Evolutionary conservation across 1,140 invertebrate genomes (phyloP).

Genomic region (Druon quercuslanigerum): DNA sequence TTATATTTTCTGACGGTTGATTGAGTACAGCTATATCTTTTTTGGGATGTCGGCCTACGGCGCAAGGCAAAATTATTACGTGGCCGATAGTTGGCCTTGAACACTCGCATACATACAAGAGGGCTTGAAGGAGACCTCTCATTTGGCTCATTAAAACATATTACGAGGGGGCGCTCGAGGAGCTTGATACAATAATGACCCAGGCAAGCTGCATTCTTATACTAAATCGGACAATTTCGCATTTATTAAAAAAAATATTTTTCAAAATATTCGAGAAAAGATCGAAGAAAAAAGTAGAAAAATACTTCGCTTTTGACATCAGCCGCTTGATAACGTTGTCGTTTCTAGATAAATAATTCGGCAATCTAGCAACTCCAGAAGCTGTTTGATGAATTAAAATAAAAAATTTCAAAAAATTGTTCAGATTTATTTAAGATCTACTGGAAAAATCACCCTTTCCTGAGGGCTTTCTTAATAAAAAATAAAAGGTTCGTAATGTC

Average conservation of each 20-base stretch:
- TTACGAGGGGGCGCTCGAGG: slow-evolving; percentile 15
- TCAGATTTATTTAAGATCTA: too few relatives aligned
- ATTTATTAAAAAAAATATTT: slow-evolving; percentile 22
- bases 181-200: slow-evolving; percentile 43
- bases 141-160: slow-evolving; percentile 14
- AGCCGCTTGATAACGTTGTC: too few relatives aligned
- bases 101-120: neutral
- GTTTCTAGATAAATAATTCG: too few relatives aligned
- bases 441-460: too few relatives aligned
- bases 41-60: neutral
- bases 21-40: neutral
- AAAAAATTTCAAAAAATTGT: too few relatives aligned
- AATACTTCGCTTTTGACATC: too few relatives aligned
- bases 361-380: too few relatives aligned
- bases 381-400: too few relatives aligned
- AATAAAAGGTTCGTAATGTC: too few relatives aligned
- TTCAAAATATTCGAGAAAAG: too few relatives aligned
- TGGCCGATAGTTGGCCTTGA: slow-evolving; percentile 17
- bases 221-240: slow-evolving; percentile 34
- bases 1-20: neutral
- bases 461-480: too few relatives aligned
- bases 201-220: slow-evolving; percentile 44
- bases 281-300: too few relatives aligned
- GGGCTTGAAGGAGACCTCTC: slow-evolving; percentile 18
- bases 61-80: slow-evolving; percentile 7